A percentile compares a stretch with the other conserved stretches of the same genome.
phyloP scores from a whole-genome alignment of 2,888 invertebrate genomes.

The Horisme vitalbata region DNA sequence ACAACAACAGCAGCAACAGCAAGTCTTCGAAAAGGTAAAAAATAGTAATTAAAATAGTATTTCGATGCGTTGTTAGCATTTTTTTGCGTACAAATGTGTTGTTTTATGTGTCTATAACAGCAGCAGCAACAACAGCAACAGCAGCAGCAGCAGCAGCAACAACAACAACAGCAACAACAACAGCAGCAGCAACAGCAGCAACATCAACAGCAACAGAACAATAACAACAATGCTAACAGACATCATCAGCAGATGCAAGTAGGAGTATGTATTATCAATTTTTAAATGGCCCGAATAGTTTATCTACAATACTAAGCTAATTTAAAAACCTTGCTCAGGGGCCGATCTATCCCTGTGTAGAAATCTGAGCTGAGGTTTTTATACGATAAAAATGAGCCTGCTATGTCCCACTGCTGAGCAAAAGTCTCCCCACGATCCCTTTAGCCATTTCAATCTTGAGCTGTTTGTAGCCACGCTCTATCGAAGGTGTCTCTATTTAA shows the following conservation, averaged over 20 bases:
- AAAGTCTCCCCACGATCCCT: too few relatives aligned
- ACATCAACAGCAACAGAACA: slow-evolving; percentile 54
- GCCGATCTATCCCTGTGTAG: too few relatives aligned
- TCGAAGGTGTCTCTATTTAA: too few relatives aligned
- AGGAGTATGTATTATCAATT: slow-evolving; percentile 42
- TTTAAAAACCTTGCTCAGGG: too few relatives aligned
- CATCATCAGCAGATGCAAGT: slow-evolving; percentile 84
- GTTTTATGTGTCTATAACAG: slow-evolving; percentile 34
- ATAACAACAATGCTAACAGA: slow-evolving; percentile 60
- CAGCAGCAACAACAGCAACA: slow-evolving; percentile 44
- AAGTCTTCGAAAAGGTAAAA: slow-evolving; percentile 28
- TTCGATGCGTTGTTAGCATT: neutral
- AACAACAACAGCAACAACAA: slow-evolving; percentile 52
- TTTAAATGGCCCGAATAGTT: too few relatives aligned
- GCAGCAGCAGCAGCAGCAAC: slow-evolving; percentile 42
- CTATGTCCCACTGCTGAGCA: too few relatives aligned
- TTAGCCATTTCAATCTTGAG: too few relatives aligned
- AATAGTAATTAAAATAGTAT: neutral
- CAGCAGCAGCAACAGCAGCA: slow-evolving; percentile 64
- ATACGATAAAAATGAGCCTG: too few relatives aligned
- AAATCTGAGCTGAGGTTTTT: too few relatives aligned
- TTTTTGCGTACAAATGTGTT: neutral
- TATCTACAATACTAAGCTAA: too few relatives aligned
- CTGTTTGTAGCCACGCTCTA: too few relatives aligned
- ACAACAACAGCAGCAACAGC: slow-evolving; percentile 56